Conservation (phyloP, 2,113 vertebrate species). For the Coryphaenoides rupestris region DNA sequence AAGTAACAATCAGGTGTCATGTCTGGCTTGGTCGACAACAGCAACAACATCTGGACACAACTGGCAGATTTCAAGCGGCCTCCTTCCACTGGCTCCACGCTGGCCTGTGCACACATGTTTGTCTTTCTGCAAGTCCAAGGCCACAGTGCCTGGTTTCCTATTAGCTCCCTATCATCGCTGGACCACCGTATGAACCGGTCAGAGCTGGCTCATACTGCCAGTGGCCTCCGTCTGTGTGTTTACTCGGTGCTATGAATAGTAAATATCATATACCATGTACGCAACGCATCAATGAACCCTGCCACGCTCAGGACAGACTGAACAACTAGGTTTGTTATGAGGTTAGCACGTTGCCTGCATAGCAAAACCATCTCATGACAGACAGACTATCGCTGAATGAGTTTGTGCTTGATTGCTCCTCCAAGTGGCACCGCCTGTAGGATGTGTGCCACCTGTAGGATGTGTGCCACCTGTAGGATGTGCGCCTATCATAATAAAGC, state of each 20-base stretch:
- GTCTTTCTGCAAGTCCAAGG: constrained; percentile 63
- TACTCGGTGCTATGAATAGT: constrained; percentile 19
- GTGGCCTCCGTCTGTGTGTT: constrained; percentile 17
- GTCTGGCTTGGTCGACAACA: constrained; percentile 23
- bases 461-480: no score
- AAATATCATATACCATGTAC: no score
- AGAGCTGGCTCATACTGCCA: constrained; percentile 53
- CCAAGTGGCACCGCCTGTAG: no score
- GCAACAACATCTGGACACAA: constrained; percentile 58
- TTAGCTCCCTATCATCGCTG: not conserved
- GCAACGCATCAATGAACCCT: no score
- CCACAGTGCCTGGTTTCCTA: not conserved
- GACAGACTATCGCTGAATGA: no score
- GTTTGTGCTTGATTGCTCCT: no score
- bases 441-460: no score
- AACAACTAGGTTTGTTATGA: not conserved
- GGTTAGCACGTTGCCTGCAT: not conserved
- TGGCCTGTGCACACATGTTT: constrained; percentile 51
- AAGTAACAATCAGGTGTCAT: not conserved
- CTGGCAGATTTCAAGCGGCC: constrained; percentile 39
- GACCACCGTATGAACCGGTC: constrained; percentile 10
- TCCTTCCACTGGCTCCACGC: not conserved
- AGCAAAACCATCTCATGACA: not conserved
- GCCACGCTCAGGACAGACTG: not conserved
- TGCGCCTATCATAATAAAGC: no score